Evolutionary conservation across 2,888 invertebrate genomes (phyloP).

Genomic region (Papilio demoleus): DNA sequence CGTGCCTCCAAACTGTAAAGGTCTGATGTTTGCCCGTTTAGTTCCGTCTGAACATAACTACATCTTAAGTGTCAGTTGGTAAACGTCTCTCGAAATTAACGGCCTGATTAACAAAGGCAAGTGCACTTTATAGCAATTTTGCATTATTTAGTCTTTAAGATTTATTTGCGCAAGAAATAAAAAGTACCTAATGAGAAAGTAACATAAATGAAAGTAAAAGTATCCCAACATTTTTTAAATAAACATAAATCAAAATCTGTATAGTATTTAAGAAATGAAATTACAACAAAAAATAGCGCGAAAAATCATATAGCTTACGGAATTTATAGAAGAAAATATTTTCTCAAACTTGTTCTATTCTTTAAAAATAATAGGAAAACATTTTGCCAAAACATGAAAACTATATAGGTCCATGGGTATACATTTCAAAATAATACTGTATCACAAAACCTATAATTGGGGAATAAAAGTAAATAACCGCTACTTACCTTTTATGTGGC

Average conservation of each 20-base stretch:
- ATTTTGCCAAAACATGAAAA: no score
- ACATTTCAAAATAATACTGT: neutral
- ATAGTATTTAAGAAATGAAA: no score
- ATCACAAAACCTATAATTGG: neutral
- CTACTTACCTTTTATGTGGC: constrained; percentile 1
- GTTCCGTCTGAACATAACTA: constrained; percentile 38
- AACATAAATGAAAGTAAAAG: no score
- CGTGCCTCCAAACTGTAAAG: constrained; percentile 43
- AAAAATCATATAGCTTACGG: no score
- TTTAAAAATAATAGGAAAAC: no score
- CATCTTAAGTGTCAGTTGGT: constrained; percentile 54
- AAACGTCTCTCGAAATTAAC: constrained; percentile 44
- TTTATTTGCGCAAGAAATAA: neutral
- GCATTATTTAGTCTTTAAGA: neutral
- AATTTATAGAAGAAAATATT: no score
- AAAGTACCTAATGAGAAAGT: no score
- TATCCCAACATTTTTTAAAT: no score
- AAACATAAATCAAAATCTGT: no score
- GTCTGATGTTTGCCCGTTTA: constrained; percentile 36
- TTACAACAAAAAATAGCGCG: no score
- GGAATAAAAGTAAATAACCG: constrained; percentile 2
- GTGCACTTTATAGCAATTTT: constrained; percentile 34
- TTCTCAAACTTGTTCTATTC: no score
- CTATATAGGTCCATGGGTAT: no score
- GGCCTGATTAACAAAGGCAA: constrained; percentile 41